Evolutionary conservation across 2,797 vertebrate genomes (phyloP), one percentile per base, ranked within the genome.

Genomic region (Tiaroga cobitis): DNA sequence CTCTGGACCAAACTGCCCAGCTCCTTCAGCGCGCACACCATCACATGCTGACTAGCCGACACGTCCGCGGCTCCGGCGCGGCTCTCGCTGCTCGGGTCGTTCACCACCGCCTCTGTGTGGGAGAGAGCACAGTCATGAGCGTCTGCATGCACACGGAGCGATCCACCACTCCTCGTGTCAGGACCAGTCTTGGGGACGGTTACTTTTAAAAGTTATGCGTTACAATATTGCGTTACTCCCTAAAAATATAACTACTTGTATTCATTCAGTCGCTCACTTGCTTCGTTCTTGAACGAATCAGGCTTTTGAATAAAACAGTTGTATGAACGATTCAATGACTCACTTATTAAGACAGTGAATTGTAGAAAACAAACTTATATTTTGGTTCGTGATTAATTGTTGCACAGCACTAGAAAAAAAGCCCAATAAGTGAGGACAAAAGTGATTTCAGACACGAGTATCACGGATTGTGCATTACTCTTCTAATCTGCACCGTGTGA

Each of bases 21-120:
- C 81, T 99, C 98, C 88, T 99, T 97, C 1, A 99, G 95, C 4
- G 98, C 98, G 65, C 98, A 99, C 87, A 99, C 98, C 98, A 99
- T 99, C 34, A 99, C 97, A 0, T 99, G 98, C 92, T 99, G 98
- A 92, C 97, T 99, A 84, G 98, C 97, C 26, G 98, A 97, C 8
- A 99, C 96, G 73, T 99, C 98, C 0, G 97, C 96, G 16, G 96
- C 95, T 21, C 97, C 98, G 0, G 96, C 95, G 88, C 98, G 98
- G 91, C 97, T 99, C 92, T 99, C 98, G 29, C 96, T 95, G 67
- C 96, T 98, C 51, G 97, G 94, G 88, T 99, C 98, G 80, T 97
- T 99, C 92, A 99, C 96, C 29, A 99, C 97, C 0, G 97, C 96
- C 92, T 99, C 98, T 99, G 93, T 34, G 18, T n/a, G 34, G 65